Base-by-base conservation (phyloP, 2,888 invertebrate species). In the Ormyrus nitidulus region DNA sequence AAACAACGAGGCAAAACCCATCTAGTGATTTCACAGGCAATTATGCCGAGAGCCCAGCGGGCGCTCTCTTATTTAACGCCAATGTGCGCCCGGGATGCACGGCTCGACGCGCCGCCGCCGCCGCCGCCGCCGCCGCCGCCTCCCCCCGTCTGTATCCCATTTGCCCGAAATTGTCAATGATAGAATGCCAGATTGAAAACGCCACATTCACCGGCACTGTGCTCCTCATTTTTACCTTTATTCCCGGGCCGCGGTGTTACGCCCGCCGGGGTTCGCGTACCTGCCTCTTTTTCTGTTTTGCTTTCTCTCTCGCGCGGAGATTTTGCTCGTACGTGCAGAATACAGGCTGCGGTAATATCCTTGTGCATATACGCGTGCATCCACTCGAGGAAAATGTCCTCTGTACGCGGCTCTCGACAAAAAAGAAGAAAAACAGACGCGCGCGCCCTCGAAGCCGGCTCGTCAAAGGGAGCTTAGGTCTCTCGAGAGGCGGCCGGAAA, bases 41-140 rank as follows among this genome's bases (percentile, higher is more conserved):
- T 89, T 89, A 89, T 89, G 87, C 84, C 85, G 79, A 75, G 61
- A 19, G 66, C 11, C 72, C 75, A 68, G 82, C 19, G 19, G 19
- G 19, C 87, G 92, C 79, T 79, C 92, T 92, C 92, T 93, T 92
- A 93, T 93, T 93, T 93, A 93, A 93, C 93, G 93, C 93, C 93
- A 93, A 93, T 93, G 93, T 93, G 93, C 91, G 91, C 92, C n/a
- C 92, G 92, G 92, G 92, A 19, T 92, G 91, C 92, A 92, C 92
- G 93, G 92, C 92, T 91, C 91, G 88, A 88, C 92, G 91, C 91
- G 91, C 92, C 85, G 91, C 89, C 88, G 88, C 90, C 91, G 91
- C 19, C 19, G 19, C 19, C 13, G 13, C 13, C 13, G 13, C 13
- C 13, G 13, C 13, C 13, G 13, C 13, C 91, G 91, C 91, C 19